Evolutionary conservation across 2,797 vertebrate genomes (phyloP).

Genomic region (Strix occidentalis): DNA sequence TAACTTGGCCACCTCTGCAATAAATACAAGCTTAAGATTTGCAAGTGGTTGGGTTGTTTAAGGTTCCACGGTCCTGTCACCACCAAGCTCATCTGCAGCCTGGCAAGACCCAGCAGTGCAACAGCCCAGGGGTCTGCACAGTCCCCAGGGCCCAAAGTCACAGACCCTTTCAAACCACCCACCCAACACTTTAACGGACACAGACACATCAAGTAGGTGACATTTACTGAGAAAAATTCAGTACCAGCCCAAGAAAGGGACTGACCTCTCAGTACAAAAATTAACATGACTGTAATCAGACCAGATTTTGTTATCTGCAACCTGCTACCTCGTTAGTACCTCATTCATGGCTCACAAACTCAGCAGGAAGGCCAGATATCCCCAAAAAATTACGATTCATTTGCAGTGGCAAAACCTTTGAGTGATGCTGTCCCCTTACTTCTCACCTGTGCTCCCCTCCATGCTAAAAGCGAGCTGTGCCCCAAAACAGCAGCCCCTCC

Average conservation of each 20-base stretch:
- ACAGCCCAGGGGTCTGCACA: not conserved
- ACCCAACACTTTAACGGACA: not conserved
- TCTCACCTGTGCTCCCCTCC: not conserved
- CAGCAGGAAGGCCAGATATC: constrained; percentile 15
- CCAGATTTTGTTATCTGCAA: not conserved
- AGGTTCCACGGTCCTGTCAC: not conserved
- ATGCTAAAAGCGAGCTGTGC: not conserved
- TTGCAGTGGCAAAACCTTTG: not conserved
- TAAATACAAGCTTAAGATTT: not conserved
- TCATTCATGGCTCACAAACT: not conserved
- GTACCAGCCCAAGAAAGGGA: not conserved
- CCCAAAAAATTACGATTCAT: not conserved
- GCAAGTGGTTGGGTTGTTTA: fast-evolving
- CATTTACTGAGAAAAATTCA: constrained; percentile 41
- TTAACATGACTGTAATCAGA: not conserved
- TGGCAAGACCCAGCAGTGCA: fast-evolving
- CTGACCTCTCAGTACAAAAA: not conserved
- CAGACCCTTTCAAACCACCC: not conserved
- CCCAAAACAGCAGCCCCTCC: not conserved
- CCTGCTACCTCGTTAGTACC: not conserved
- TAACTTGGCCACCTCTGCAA: not conserved
- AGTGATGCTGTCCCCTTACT: not conserved
- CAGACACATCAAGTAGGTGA: not conserved
- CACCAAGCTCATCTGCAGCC: not conserved
- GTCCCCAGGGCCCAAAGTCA: not conserved